Percentiles rank a stretch among this genome's conserved stretches.
Conservation (phyloP, 1,140 invertebrate species). For the Diploscapter pachys region DNA sequence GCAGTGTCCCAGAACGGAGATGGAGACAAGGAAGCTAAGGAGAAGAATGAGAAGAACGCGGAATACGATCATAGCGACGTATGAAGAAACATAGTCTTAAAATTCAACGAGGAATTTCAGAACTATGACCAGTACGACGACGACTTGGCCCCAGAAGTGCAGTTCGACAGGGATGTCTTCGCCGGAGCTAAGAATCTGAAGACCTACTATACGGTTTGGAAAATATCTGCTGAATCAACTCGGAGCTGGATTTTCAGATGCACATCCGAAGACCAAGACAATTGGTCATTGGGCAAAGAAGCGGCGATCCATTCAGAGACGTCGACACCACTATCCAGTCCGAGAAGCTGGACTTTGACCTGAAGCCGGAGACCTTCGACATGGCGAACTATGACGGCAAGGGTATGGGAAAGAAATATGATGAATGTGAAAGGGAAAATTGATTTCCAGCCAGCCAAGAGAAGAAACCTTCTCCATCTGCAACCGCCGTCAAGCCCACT, state of each 20-base stretch:
- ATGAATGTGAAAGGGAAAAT: too few relatives aligned
- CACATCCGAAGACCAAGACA: slow-evolving; percentile 23
- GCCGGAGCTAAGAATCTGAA: slow-evolving; percentile 22
- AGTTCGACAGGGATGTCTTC: slow-evolving; percentile 39
- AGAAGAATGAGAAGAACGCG: slow-evolving; percentile 19
- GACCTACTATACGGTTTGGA: slow-evolving; percentile 13
- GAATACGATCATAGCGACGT: slow-evolving; percentile 35
- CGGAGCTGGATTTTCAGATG: neutral
- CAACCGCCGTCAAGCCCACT: too few relatives aligned
- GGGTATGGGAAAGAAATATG: too few relatives aligned
- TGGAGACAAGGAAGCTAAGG: slow-evolving; percentile 16
- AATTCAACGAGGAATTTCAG: neutral
- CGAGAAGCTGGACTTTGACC: slow-evolving; percentile 33
- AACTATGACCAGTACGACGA: slow-evolving; percentile 37
- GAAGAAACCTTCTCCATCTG: too few relatives aligned
- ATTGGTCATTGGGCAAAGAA: slow-evolving; percentile 8
- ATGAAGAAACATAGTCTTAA: neutral
- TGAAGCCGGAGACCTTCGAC: slow-evolving; percentile 26
- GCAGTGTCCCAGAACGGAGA: slow-evolving; percentile 13
- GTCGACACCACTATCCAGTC: slow-evolving; percentile 25
- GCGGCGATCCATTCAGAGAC: slow-evolving; percentile 31
- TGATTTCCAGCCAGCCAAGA: too few relatives aligned
- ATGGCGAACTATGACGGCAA: neutral
- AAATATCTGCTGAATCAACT: neutral
- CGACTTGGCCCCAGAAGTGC: slow-evolving; percentile 32